Conservation (phyloP, 2,797 vertebrate genomes). For the Oreochromis mossambicus region DNA sequence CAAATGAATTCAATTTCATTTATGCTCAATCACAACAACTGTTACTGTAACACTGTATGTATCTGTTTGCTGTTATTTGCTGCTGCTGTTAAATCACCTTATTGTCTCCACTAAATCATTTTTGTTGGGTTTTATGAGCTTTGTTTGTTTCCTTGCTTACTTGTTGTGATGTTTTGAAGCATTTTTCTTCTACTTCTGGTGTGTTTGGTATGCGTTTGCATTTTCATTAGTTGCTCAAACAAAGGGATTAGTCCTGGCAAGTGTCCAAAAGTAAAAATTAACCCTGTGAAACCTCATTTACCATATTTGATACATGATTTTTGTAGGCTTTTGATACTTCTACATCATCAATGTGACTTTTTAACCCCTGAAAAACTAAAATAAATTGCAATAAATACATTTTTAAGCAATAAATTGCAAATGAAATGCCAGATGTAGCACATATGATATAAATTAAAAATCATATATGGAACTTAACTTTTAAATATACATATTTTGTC, state of each 20-base stretch:
- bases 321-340: background rate
- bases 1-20: too few relatives aligned
- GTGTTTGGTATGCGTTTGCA: too few relatives aligned
- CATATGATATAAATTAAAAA: background rate
- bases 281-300: background rate
- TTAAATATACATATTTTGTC: rapidly evolving
- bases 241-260: background rate
- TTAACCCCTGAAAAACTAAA: background rate
- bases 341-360: background rate
- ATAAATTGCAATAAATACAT: background rate
- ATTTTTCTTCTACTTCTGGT: background rate
- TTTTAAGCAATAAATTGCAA: too few relatives aligned
- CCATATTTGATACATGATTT: background rate
- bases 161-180: background rate
- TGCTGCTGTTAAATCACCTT: background rate
- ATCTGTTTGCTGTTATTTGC: background rate
- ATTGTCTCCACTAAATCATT: background rate
- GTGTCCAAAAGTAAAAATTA: background rate
- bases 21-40: background rate
- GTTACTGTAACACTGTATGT: background rate
- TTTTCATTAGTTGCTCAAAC: background rate
- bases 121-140: background rate
- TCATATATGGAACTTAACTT: background rate
- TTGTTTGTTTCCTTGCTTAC: background rate
- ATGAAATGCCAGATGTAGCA: too few relatives aligned